Base-by-base conservation (phyloP, 2,888 invertebrate species). In the Oxytorus armatus region DNA sequence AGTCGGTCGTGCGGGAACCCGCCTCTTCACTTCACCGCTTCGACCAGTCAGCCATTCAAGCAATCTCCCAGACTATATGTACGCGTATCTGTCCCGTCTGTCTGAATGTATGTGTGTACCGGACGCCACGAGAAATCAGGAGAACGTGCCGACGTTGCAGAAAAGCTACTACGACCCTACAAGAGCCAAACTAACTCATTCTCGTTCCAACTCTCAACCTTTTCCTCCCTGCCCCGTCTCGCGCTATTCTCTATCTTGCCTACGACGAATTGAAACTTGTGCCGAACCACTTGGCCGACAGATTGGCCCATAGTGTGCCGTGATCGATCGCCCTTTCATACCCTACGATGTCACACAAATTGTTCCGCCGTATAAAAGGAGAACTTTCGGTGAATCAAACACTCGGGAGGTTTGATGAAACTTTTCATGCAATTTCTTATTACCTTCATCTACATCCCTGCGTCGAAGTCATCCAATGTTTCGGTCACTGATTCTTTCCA, bases 121-220 rank as follows among this genome's bases (percentile, higher is more conserved):
- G 72, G 78, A 79, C 49, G 69, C 65, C 61, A 47, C 65, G 66
- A 21, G 61, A 74, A 79, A 75, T 77, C 78, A 68, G 66, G 55
- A 65, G 75, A 77, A 83, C 82, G 81, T 82, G 83, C 82, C 70
- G 81, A 81, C 81, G 82, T 61, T 82, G 81, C 82, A 82, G 82
- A 84, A 86, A 84, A 84, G 79, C 63, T 42, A 53, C 42, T 65
- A 77, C 69, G 81, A 81, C 33, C 70, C 77, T 65, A 47, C 65
- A 53, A 66, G 49, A 68, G 21, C 39, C 49, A 59, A 53, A 75
- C 61, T 44, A 63, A 69, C 63, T 79, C 55, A 39, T 29, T 11
- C 51, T 65, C 39, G 42, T 68, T 21, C 69, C 69, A 49, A 18
- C 36, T 39, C 18, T 42, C n/a, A n/a, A 49, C 49, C 44, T 53